Conservation (phyloP, 2,113 vertebrate genomes). For the Callipepla squamata region DNA sequence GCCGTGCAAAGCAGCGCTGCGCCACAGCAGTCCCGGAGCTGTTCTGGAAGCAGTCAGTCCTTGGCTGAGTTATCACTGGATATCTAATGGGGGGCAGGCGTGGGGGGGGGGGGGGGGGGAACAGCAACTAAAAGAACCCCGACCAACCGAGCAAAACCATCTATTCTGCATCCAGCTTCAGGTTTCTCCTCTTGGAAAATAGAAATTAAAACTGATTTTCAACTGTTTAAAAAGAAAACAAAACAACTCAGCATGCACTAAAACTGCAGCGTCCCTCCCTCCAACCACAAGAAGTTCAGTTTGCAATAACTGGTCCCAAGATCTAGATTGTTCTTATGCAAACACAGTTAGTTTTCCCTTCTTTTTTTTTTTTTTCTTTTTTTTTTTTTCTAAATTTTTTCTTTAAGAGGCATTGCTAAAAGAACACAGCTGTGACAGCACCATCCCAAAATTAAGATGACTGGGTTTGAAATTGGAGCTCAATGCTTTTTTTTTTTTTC, state of each 20-base stretch:
- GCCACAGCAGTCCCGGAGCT: constrained; percentile 21
- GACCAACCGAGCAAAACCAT: neutral
- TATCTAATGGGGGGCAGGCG: neutral
- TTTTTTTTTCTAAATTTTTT: neutral
- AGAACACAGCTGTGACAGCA: constrained; percentile 92
- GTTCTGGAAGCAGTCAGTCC: constrained; percentile 35
- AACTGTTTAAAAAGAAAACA: constrained; percentile 11
- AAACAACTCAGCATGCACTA: constrained; percentile 62
- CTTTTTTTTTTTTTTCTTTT: neutral
- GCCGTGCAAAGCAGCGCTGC: neutral
- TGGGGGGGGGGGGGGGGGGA: no score
- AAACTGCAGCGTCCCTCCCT: constrained; percentile 47
- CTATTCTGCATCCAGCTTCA: constrained; percentile 59
- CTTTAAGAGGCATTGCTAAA: constrained; percentile 82
- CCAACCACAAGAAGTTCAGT: constrained; percentile 47
- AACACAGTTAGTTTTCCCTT: constrained; percentile 75
- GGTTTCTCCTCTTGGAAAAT: constrained; percentile 52
- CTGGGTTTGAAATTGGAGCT: constrained; percentile 83
- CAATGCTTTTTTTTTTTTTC: constrained; percentile 33
- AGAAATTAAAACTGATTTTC: constrained; percentile 12
- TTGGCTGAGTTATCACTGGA: constrained; percentile 27
- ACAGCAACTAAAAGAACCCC: neutral
- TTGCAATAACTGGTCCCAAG: constrained; percentile 83
- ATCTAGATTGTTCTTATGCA: constrained; percentile 72
- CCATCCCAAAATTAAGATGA: constrained; percentile 90